phyloP scores from a whole-genome alignment of 2,888 invertebrate species.

The Drosophila planitibia region DNA sequence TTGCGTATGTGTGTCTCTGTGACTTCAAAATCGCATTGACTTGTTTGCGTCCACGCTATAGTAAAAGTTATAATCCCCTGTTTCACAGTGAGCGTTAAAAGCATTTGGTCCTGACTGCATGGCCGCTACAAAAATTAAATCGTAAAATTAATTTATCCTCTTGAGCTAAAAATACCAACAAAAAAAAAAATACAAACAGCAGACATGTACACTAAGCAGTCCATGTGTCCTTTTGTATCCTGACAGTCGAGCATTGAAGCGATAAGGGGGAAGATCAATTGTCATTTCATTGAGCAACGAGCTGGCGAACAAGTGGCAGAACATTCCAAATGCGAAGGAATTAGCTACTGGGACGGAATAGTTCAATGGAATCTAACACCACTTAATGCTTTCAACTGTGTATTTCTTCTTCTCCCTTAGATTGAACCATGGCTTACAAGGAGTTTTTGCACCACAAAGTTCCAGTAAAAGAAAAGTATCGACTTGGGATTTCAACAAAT shows the following conservation, averaged over 20 bases:
- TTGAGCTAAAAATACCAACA: slow-evolving; percentile 8
- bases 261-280: slow-evolving; percentile 34
- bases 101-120: slow-evolving; percentile 5
- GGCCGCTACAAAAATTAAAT: slow-evolving; percentile 31
- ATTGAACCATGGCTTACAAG: neutral
- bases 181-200: slow-evolving; percentile 1
- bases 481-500: no score
- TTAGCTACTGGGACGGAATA: slow-evolving; percentile 33
- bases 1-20: slow-evolving; percentile 9
- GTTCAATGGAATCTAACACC: slow-evolving; percentile 30
- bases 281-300: slow-evolving; percentile 39
- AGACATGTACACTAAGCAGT: neutral
- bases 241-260: neutral
- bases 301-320: slow-evolving; percentile 14
- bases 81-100: slow-evolving; percentile 13
- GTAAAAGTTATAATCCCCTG: neutral
- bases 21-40: slow-evolving; percentile 44
- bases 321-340: slow-evolving; percentile 12
- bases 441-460: neutral
- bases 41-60: slow-evolving; percentile 39
- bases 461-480: neutral
- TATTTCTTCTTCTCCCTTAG: neutral
- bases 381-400: slow-evolving; percentile 14
- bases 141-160: slow-evolving; percentile 46
- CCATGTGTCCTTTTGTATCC: neutral